A percentile compares a stretch with the other conserved stretches of the same genome.
Evolutionary conservation across 2,888 invertebrate species (phyloP).

Genomic region (Drosophila meridiana): DNA sequence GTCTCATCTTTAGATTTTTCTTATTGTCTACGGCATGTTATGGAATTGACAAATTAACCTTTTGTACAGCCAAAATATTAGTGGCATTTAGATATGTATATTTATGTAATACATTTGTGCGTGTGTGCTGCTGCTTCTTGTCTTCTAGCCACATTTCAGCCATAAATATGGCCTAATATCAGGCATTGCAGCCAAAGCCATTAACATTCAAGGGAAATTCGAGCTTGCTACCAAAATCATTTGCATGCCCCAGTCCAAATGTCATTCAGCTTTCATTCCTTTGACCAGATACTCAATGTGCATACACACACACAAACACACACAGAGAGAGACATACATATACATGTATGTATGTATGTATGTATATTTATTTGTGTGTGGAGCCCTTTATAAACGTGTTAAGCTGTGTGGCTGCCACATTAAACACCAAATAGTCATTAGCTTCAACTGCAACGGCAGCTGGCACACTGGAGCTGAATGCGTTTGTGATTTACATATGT

Average conservation of each 20-base stretch:
- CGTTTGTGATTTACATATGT: slow-evolving; percentile 61
- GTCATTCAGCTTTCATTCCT: slow-evolving; percentile 29
- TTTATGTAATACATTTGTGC: neutral
- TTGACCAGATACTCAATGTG: neutral
- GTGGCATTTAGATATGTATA: neutral
- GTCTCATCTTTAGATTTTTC: no score
- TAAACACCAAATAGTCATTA: slow-evolving; percentile 75
- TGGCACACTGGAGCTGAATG: neutral
- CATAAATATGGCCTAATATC: slow-evolving; percentile 18
- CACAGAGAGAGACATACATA: neutral
- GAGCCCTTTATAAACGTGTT: slow-evolving; percentile 54
- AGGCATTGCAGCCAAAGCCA: neutral
- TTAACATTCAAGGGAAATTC: slow-evolving; percentile 20
- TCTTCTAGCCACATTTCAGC: neutral
- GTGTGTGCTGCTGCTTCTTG: neutral
- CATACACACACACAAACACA: neutral
- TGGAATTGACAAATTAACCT: neutral
- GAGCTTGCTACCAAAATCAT: slow-evolving; percentile 33
- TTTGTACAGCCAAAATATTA: neutral
- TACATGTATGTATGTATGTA: neutral
- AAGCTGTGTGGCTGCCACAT: slow-evolving; percentile 65
- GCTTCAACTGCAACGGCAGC: slow-evolving; percentile 37
- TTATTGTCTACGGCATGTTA: no score
- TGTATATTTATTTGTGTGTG: neutral
- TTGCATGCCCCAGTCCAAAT: slow-evolving; percentile 29